A percentile compares a stretch with the other conserved stretches of the same genome.
Conservation (phyloP, 2,888 invertebrate genomes). For the Idaea dimidiata region DNA sequence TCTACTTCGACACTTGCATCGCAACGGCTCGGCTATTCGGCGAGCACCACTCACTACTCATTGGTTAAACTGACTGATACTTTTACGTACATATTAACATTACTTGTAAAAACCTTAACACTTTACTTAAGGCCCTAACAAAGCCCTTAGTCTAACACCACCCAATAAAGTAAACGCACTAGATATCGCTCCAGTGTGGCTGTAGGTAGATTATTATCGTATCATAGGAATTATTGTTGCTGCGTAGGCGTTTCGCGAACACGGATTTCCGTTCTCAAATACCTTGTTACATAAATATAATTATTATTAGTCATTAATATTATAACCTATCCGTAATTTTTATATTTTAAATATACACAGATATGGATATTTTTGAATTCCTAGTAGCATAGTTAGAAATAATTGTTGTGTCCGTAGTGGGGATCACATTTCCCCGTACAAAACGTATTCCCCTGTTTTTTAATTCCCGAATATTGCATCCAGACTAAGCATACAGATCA, state of each 20-base stretch:
- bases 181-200: neutral
- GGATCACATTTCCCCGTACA: no score
- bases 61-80: no score
- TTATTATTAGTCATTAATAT: neutral
- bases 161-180: neutral
- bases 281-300: neutral
- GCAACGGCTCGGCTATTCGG: no score
- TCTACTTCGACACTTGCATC: no score
- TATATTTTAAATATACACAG: neutral
- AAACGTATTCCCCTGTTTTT: no score
- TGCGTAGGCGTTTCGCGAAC: slow-evolving; percentile 1
- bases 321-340: neutral
- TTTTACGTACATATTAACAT: no score
- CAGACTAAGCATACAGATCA: no score
- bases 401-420: no score
- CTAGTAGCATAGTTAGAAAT: neutral
- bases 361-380: neutral
- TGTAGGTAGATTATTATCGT: neutral
- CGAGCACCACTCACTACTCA: no score
- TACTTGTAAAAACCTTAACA: no score
- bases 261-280: neutral
- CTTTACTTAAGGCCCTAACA: neutral
- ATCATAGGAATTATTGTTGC: neutral
- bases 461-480: no score
- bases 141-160: neutral